Percentiles rank a stretch among this genome's conserved stretches.
Evolutionary conservation across 2,113 vertebrate species (phyloP).

Genomic region (Cochlearius cochlearius): DNA sequence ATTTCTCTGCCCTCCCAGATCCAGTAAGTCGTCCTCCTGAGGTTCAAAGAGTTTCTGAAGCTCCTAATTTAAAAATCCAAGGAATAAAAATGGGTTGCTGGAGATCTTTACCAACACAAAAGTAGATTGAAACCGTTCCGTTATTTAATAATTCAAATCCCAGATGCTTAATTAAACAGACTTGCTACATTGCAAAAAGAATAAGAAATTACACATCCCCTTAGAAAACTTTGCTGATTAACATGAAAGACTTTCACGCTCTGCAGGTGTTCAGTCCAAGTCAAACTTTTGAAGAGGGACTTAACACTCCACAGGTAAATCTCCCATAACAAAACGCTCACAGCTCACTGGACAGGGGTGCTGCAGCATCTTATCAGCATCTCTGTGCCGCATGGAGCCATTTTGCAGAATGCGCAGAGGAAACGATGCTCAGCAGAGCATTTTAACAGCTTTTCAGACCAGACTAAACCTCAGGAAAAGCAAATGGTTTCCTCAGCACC

Average conservation of each 20-base stretch:
- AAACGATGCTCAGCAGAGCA: background rate
- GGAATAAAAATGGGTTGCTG: background rate
- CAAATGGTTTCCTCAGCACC: background rate
- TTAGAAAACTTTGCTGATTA: background rate
- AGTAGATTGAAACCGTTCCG: background rate
- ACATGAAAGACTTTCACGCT: background rate
- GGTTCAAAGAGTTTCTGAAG: background rate
- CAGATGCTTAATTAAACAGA: slow-evolving; percentile 58
- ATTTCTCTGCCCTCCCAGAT: background rate
- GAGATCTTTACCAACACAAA: background rate
- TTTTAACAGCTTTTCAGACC: background rate
- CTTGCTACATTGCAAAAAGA: background rate
- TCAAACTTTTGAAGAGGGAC: background rate
- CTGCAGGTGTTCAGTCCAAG: background rate
- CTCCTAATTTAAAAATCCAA: background rate
- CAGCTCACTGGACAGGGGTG: background rate
- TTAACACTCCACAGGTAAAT: background rate
- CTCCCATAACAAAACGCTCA: background rate
- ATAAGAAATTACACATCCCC: background rate
- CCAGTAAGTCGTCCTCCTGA: background rate
- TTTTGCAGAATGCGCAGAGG: background rate
- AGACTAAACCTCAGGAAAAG: background rate
- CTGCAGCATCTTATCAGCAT: background rate
- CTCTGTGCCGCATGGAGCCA: background rate
- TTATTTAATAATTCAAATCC: slow-evolving; percentile 65